phyloP scores from a whole-genome alignment of 2,113 vertebrate species.

The Calyptommatus sinebrachiatus region DNA sequence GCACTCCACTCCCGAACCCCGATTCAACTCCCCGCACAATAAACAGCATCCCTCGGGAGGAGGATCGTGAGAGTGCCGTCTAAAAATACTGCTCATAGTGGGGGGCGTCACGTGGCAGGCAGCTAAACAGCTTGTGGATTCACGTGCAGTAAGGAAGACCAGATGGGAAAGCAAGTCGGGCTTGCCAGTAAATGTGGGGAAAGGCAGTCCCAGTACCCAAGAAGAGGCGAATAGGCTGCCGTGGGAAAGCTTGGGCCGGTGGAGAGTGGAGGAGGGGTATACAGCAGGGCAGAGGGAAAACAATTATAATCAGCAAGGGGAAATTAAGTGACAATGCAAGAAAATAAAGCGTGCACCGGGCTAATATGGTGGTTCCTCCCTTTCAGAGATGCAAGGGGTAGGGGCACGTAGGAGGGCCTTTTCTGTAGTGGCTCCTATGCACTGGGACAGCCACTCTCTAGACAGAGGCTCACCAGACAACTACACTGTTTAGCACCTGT shows the following conservation, averaged over 20 bases:
- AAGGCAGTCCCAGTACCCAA: no score
- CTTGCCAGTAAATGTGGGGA: not conserved
- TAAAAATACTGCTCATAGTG: constrained; percentile 54
- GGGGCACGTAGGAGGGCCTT: no score
- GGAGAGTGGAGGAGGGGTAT: not conserved
- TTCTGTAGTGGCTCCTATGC: no score
- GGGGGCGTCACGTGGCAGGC: not conserved
- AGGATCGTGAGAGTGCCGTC: constrained; percentile 43
- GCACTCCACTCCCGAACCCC: not conserved
- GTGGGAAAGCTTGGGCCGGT: not conserved
- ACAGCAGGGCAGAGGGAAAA: no score
- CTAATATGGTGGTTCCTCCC: no score
- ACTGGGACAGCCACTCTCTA: no score
- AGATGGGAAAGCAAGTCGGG: accelerated
- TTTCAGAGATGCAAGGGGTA: no score
- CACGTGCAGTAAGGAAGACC: not conserved
- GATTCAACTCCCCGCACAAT: constrained; percentile 43
- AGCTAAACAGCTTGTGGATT: not conserved
- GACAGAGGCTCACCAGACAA: no score
- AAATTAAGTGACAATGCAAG: not conserved
- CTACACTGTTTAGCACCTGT: no score
- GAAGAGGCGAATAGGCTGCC: not conserved
- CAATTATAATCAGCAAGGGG: not conserved
- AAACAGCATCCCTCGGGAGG: constrained; percentile 47
- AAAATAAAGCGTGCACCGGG: no score